Evolutionary conservation across 2,797 vertebrate genomes (phyloP).

Genomic region (Leptatherina wallacei): DNA sequence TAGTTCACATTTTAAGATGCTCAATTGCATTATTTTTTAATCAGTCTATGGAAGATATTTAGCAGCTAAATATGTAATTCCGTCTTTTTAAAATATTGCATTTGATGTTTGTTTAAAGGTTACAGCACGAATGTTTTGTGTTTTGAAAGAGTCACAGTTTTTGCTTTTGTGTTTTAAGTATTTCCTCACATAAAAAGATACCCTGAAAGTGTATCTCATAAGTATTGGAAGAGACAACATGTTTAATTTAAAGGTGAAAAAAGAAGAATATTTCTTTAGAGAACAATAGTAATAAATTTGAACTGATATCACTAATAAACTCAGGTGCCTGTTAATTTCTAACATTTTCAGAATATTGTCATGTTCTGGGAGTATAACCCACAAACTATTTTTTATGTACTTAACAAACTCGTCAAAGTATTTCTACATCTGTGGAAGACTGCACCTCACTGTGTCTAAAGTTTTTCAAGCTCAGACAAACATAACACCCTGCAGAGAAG

Average conservation of each 20-base stretch:
- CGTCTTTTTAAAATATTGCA: neutral
- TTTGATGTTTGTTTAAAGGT: neutral
- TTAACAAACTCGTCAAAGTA: neutral
- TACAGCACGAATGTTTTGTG: neutral
- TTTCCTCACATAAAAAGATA: slow-evolving; percentile 1
- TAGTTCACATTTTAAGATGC: slow-evolving; percentile 21
- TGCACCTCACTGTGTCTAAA: neutral
- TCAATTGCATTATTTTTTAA: slow-evolving; percentile 7
- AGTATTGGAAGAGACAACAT: neutral
- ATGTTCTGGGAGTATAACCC: neutral
- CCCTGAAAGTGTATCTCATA: neutral
- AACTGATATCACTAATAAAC: neutral
- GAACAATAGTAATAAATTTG: neutral
- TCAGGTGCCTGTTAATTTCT: neutral
- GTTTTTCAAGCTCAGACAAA: neutral
- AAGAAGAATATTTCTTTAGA: neutral
- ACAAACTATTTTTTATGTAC: neutral
- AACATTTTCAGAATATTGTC: neutral
- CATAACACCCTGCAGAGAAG: neutral
- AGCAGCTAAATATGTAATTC: neutral
- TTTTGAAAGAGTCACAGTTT: neutral
- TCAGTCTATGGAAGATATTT: slow-evolving; percentile 8
- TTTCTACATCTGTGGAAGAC: neutral
- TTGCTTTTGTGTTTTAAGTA: neutral
- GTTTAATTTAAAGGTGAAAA: neutral